Evolutionary conservation across 2,888 invertebrate genomes (phyloP).

Genomic region (Cynaeus angustus): DNA sequence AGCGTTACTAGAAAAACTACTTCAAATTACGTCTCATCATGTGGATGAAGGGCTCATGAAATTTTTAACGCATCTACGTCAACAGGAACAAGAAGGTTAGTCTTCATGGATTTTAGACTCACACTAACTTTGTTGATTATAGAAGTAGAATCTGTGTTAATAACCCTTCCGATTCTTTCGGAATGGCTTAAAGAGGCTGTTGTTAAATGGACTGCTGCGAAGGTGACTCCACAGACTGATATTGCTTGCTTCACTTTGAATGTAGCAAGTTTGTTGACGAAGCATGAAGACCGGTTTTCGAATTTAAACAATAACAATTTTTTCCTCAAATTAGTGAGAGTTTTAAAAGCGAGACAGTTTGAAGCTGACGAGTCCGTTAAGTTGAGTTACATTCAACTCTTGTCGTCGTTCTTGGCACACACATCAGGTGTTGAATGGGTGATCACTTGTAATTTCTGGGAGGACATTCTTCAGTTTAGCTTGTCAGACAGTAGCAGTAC

Average conservation of each 20-base stretch:
- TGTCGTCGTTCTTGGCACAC: conserved; percentile 77
- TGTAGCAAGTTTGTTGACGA: conserved; percentile 76
- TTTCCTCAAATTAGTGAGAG: conserved; percentile 27
- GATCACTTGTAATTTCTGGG: conserved; percentile 77
- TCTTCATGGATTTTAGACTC: no score
- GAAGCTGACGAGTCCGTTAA: not conserved
- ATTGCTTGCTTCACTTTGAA: conserved; percentile 77
- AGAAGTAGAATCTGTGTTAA: conserved; percentile 8
- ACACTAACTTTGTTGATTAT: not conserved
- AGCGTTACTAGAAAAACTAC: no score
- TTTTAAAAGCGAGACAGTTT: conserved; percentile 1
- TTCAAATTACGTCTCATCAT: no score
- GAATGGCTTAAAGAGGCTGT: conserved; percentile 72
- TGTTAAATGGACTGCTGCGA: conserved; percentile 64
- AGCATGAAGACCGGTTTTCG: conserved; percentile 76
- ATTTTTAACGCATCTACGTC: no score
- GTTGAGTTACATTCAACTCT: conserved; percentile 63
- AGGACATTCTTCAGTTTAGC: conserved; percentile 77
- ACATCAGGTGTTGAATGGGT: conserved; percentile 80
- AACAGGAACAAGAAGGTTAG: no score
- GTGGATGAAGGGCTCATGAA: no score
- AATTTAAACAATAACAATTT: conserved; percentile 72
- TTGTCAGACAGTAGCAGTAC: conserved; percentile 82
- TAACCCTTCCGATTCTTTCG: conserved; percentile 62
- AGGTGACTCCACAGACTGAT: conserved; percentile 37